A percentile compares a stretch with the other conserved stretches of the same genome.
These are phyloP conservation scores for Wasmannia auropunctata DNA, from an alignment of 1,140 invertebrate species.

Conservation along the genomic window DNA sequence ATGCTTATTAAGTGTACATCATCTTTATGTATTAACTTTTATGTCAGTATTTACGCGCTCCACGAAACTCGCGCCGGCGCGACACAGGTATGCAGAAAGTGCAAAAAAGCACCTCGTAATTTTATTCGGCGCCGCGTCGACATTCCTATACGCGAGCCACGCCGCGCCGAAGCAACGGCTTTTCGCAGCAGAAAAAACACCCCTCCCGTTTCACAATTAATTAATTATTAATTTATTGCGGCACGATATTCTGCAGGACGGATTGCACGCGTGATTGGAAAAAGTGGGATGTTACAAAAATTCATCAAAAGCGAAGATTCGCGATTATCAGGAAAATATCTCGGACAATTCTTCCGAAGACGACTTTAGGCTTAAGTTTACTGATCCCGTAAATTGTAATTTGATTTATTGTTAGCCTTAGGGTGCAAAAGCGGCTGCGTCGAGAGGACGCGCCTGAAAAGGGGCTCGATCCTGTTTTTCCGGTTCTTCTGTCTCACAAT, in stretches of 20 bases:
- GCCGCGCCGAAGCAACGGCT: neutral
- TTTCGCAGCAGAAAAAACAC: neutral
- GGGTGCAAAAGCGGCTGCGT: neutral
- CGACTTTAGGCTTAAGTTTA: neutral
- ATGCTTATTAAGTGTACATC: neutral
- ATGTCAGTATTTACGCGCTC: slow-evolving; percentile 2
- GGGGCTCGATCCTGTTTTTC: slow-evolving; percentile 53
- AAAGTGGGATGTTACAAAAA: neutral
- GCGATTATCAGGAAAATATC: neutral
- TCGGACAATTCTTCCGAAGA: neutral
- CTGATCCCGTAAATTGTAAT: neutral
- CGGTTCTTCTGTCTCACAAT: slow-evolving; percentile 53
- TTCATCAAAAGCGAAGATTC: neutral
- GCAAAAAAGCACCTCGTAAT: slow-evolving; percentile 36
- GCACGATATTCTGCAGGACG: neutral
- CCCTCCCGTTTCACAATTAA: neutral
- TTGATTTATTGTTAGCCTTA: neutral
- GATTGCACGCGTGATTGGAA: neutral
- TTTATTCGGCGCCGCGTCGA: slow-evolving; percentile 39
- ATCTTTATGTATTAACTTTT: slow-evolving; percentile 12
- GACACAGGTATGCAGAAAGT: slow-evolving; percentile 26
- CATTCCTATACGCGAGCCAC: slow-evolving; percentile 1
- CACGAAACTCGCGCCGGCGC: neutral
- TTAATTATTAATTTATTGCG: neutral
- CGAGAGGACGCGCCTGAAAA: neutral